A percentile compares a stretch with the other conserved stretches of the same genome.
Evolutionary conservation across 2,888 invertebrate genomes (phyloP).

Genomic region (Oscheius sp.): DNA sequence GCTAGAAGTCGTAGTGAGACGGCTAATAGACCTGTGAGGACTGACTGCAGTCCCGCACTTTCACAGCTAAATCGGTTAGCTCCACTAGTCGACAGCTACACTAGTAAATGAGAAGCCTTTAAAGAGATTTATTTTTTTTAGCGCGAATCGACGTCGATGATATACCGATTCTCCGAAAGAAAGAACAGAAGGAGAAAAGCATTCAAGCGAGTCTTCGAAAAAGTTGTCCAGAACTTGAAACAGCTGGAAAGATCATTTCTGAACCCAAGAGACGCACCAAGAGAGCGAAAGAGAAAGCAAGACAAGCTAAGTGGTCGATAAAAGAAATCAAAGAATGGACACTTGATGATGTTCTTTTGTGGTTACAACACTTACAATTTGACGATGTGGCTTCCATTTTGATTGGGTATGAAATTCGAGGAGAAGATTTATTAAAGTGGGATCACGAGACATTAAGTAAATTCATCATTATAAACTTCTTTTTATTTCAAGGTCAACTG

Average conservation of each 20-base stretch:
- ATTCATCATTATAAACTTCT: background rate
- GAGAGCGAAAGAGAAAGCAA: conserved; percentile 47
- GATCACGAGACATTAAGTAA: conserved; percentile 32
- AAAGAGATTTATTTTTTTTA: conserved; percentile 17
- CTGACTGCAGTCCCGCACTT: conserved; percentile 35
- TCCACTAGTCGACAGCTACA: conserved; percentile 8
- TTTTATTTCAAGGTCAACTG: conserved; percentile 35
- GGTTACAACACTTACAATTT: conserved; percentile 54
- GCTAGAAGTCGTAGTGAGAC: conserved; percentile 35
- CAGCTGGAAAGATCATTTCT: conserved; percentile 13
- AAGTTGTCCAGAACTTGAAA: conserved; percentile 52
- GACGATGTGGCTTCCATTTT: conserved; percentile 56
- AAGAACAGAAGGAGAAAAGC: conserved; percentile 36
- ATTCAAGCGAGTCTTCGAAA: conserved; percentile 37
- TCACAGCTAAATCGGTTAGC: conserved; percentile 30
- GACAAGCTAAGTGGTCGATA: conserved; percentile 42
- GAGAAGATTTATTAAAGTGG: conserved; percentile 54
- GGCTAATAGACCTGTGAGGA: conserved; percentile 14
- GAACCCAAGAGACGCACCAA: conserved; percentile 38
- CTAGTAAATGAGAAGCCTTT: background rate
- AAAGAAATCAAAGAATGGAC: conserved; percentile 46
- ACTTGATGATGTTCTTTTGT: conserved; percentile 56
- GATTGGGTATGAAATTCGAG: conserved; percentile 57
- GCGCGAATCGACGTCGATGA: conserved; percentile 46
- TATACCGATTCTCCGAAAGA: conserved; percentile 25